Evolutionary conservation across 1,140 invertebrate genomes (phyloP), one percentile per base, ranked within the genome.

Genomic region (Teleopsis dalmanni): DNA sequence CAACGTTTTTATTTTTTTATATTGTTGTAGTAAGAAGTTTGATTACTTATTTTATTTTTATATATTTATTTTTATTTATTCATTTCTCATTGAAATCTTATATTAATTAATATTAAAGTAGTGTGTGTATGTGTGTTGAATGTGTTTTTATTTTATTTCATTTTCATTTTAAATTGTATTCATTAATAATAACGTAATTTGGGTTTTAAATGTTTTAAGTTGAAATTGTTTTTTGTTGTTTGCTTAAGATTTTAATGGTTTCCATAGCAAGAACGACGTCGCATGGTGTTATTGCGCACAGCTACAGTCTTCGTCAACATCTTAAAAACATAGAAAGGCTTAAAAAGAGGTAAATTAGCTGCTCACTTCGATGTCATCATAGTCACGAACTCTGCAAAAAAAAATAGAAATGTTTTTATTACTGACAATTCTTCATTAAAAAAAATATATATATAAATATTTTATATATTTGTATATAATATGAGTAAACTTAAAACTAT

Each of bases 351-450:
- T 64, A 66, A 69, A 59, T 66, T 70, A 65, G 67, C 62, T 60
- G 69, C 80, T 83, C 89, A 95, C 88, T 95, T 95, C 82, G 91
- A 94, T 82, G 91, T 95, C 91, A 95, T 95, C 91, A 95, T 95
- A 79, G 91, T 95, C 78, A 95, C 91, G 80, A 95, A 95, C 84
- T 95, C 91, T 93, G 84, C 42, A 89, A 84, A 68, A 75, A 77
- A 71, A 77, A 65, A 70, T n/a, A n/a, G n/a, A n/a, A n/a, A n/a
- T n/a, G n/a, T n/a, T n/a, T n/a, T n/a, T n/a, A n/a, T n/a, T n/a
- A n/a, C n/a, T n/a, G n/a, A n/a, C n/a, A n/a, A n/a, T n/a, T n/a
- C n/a, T n/a, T n/a, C n/a, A n/a, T n/a, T n/a, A n/a, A n/a, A n/a
- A n/a, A n/a, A n/a, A n/a, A n/a, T n/a, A n/a, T n/a, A n/a, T n/a